Evolutionary conservation across 2,113 vertebrate genomes (phyloP), one percentile per base, ranked within the genome.

Genomic region (Zapornia atra): DNA sequence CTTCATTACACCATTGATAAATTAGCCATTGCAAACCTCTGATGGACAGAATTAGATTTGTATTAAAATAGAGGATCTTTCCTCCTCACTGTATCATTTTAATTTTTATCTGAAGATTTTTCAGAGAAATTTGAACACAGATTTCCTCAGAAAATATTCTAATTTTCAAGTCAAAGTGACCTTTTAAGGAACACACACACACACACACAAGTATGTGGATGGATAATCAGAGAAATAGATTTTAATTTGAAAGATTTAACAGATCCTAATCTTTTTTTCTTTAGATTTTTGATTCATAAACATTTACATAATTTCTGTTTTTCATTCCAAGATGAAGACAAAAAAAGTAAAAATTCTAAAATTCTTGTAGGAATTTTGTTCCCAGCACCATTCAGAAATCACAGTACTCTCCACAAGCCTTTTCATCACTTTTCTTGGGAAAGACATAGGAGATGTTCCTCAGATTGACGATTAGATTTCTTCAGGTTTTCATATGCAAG

Each of bases 141-240:
- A 17, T 48, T 79, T 70, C 11, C 19, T 66, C 26, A 71, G 57
- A 81, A 86, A 89, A 69, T 54, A 12, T 33, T 36, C 36, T 38
- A 31, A 46, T 50, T 81, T 86, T 84, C 33, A 61, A 8, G 19
- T 81, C 25, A 84, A 77, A 44, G 42, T 44, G 42, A 44, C 42
- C 42, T 44, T 44, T 44, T 17, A 44, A 44, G 42, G 42, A 44
- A 44, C 42, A 44, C 42, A 44, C 14, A 42, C 42, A 42, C 42
- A 44, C 42, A 44, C 42, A 17, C 11, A 44, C 5, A 24, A 2
- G 1, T 3, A 34, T 0, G 0, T 66, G 24, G 3, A 8, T 72
- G 5, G 6, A 65, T 60, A 80, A 64, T 12, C 7, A 22, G 36
- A 85, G 10, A n/a, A 93, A 72, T 2, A 51, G 3, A 81, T 17